Percentiles rank a stretch among this genome's conserved stretches.
Evolutionary conservation across 2,797 vertebrate genomes (phyloP).

Genomic region (Clarias platycephalus): DNA sequence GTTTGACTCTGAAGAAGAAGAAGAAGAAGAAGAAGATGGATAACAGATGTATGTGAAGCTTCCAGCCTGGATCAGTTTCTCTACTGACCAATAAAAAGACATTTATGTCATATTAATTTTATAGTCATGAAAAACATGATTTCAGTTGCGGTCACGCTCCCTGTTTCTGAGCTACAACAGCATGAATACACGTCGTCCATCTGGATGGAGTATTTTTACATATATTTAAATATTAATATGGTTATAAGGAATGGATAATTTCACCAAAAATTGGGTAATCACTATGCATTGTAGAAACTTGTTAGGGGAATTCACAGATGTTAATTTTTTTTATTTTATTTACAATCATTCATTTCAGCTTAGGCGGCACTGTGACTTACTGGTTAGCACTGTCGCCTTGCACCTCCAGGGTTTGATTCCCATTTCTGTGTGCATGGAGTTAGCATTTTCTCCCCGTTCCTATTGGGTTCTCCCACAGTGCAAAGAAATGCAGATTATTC

Average conservation of each 20-base stretch:
- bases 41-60: conserved; percentile 7
- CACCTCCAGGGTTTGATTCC: no score
- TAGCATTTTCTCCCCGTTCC: no score
- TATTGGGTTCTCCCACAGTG: no score
- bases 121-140: conserved; percentile 1
- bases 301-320: background rate
- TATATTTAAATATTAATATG: background rate
- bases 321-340: no score
- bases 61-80: background rate
- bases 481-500: no score
- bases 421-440: no score
- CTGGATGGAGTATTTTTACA: background rate
- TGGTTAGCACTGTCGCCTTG: no score
- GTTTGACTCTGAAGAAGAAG: background rate
- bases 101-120: background rate
- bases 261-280: background rate
- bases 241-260: background rate
- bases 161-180: background rate
- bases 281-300: background rate
- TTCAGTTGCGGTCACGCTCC: background rate
- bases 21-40: background rate
- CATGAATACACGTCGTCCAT: background rate
- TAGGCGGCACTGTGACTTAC: no score
- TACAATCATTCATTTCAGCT: background rate
- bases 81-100: background rate